Conservation (phyloP, 2,888 invertebrate genomes). For the Melinaea menophilus region DNA sequence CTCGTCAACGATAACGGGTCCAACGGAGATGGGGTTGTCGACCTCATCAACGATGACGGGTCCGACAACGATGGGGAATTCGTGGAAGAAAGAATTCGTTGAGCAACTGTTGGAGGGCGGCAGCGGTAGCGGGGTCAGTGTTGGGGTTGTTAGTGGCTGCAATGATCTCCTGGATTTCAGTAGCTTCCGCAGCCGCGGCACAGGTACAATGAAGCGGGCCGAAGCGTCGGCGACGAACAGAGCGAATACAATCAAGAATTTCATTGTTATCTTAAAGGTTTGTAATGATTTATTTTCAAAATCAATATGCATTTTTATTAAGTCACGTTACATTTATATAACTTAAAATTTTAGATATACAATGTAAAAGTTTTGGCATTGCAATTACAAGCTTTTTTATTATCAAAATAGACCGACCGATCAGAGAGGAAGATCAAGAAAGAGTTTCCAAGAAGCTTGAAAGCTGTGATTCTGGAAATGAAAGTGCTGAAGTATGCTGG, state of each 20-base stretch:
- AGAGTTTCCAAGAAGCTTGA: no score
- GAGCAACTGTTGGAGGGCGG: conserved; percentile 37
- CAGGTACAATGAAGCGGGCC: conserved; percentile 26
- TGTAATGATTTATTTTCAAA: background rate
- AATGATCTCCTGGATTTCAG: conserved; percentile 41
- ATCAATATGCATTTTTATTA: no score
- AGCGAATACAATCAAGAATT: conserved; percentile 44
- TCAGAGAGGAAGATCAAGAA: no score
- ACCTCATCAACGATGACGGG: conserved; percentile 20
- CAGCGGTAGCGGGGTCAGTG: conserved; percentile 43
- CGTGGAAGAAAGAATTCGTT: conserved; percentile 27
- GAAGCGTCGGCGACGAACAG: conserved; percentile 40
- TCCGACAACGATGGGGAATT: conserved; percentile 33
- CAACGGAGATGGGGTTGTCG: background rate
- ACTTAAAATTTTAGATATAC: no score
- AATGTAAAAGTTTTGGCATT: no score
- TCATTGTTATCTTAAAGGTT: conserved; percentile 3
- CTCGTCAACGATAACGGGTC: conserved; percentile 27
- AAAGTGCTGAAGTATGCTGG: no score
- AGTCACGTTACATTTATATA: no score
- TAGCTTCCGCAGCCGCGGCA: conserved; percentile 24
- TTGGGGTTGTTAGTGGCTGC: conserved; percentile 48
- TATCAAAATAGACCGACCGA: no score
- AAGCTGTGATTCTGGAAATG: no score
- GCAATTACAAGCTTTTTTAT: no score